Evolutionary conservation across 2,113 vertebrate species (phyloP).

Genomic region (Pristiophorus japonicus): DNA sequence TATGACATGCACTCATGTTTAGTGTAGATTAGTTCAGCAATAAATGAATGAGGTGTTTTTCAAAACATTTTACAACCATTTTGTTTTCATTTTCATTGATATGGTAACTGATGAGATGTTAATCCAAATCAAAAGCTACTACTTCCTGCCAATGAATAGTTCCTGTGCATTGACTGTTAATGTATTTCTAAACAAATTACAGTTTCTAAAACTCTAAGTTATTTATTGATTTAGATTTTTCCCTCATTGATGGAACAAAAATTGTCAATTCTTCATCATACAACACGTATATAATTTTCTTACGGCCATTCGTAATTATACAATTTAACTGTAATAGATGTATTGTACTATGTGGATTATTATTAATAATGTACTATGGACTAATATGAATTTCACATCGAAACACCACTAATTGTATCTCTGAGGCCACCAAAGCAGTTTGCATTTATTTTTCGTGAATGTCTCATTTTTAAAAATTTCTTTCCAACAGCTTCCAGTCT

Average conservation of each 20-base stretch:
- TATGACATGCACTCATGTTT: neutral
- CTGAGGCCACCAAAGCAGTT: no score
- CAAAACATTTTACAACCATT: neutral
- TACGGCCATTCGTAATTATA: neutral
- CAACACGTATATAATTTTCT: neutral
- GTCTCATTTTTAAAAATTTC: neutral
- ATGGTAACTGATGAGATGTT: neutral
- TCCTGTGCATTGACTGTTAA: neutral
- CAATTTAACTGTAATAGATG: neutral
- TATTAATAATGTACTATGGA: neutral
- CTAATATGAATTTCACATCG: neutral
- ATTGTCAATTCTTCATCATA: neutral
- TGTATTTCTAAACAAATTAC: neutral
- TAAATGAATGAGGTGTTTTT: neutral
- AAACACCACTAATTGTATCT: neutral
- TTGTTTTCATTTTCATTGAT: neutral
- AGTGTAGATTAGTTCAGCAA: neutral
- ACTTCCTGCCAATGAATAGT: neutral
- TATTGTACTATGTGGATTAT: neutral
- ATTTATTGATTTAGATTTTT: neutral
- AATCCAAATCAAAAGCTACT: neutral
- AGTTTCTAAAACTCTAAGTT: neutral
- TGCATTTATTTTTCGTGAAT: neutral
- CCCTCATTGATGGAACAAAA: neutral
- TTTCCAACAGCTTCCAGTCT: neutral